Evolutionary conservation across 2,888 invertebrate genomes (phyloP), one percentile per base, ranked within the genome.

Genomic region (Cordilura impudica): DNA sequence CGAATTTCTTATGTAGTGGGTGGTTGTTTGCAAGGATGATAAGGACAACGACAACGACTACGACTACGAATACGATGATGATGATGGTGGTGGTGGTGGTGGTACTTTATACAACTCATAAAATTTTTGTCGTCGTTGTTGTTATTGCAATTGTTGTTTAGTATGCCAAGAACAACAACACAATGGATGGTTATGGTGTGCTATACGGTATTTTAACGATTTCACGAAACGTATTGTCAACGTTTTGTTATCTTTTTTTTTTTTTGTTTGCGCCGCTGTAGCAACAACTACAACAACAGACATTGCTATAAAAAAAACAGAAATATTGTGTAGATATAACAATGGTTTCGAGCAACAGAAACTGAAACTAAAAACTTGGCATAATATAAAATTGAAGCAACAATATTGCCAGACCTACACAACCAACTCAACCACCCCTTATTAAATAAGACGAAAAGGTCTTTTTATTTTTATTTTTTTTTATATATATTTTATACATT

Each of bases 211-310:
- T 67, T 79, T 79, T 75, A 75, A 79, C 79, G 71, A 79, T 75
- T 79, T 79, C 71, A 63, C 71, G 79, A 79, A 79, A 79, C 79
- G 75, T 79, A 78, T 78, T 78, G 78, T 74, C 78, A 78, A 78
- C 66, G 65, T 71, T 60, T 31, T n/a, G n/a, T n/a, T n/a, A n/a
- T n/a, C n/a, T n/a, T 31, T 63, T 39, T 47, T 58, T 60, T 60
- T 65, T 67, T 65, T 67, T 21, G 45, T 47, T 26, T 53, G 26
- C 2, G 67, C 69, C 67, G 19, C 53, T 45, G 26, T 60, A 69
- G 58, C 65, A 72, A 56, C 63, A 47, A 31, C n/a, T 49, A 69
- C 29, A 69, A 56, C 39, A 63, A 69, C 63, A 49, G 26, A 43
- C 16, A 51, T 75, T 65, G 60, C n/a, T 75, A 58, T 39, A 74